These are phyloP conservation scores for Onychostruthus taczanowskii DNA, from an alignment of 2,113 vertebrate species.

Conservation along the genomic window DNA sequence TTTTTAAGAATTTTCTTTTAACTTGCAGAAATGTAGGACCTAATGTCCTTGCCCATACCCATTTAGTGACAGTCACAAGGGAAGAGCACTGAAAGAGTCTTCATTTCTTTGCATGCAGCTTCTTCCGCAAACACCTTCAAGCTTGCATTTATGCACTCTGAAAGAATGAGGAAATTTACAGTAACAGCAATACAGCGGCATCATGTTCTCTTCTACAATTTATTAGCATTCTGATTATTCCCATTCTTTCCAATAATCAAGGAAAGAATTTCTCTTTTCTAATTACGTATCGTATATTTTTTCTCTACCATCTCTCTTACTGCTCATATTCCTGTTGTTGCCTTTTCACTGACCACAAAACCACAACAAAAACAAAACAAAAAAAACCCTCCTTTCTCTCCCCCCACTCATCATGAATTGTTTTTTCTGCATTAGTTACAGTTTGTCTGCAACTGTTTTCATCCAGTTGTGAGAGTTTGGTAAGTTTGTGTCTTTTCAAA, in stretches of 20 bases:
- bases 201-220: neutral
- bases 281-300: fast-evolving
- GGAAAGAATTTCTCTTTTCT: neutral
- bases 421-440: neutral
- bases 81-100: neutral
- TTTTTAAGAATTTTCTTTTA: neutral
- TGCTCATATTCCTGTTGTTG: neutral
- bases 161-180: neutral
- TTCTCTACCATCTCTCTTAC: neutral
- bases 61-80: neutral
- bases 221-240: neutral
- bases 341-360: neutral
- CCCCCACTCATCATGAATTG: fast-evolving
- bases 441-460: neutral
- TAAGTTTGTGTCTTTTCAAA: neutral
- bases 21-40: neutral
- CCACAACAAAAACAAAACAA: neutral
- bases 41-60: neutral
- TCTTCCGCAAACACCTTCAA: neutral
- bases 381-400: fast-evolving
- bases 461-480: neutral
- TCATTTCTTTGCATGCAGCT: neutral
- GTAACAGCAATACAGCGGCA: neutral
- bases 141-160: neutral
- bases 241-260: neutral